These are phyloP conservation scores for Zeugodacus cucurbitae DNA, from an alignment of 1,140 invertebrate genomes.

Conservation along the genomic window DNA sequence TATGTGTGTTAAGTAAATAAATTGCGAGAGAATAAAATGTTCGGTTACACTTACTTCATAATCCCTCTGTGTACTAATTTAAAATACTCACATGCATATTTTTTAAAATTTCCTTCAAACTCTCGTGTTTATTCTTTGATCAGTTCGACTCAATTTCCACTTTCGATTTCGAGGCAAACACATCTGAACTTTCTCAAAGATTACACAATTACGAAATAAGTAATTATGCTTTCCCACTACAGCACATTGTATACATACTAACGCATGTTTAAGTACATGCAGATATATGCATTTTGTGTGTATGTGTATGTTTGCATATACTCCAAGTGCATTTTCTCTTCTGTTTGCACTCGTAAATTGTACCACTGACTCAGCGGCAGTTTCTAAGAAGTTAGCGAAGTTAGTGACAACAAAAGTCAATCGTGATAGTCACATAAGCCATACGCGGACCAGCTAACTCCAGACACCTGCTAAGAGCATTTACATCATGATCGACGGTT, in stretches of 20 bases:
- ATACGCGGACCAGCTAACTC: background rate
- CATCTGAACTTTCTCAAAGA: constrained; percentile 6
- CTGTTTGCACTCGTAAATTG: background rate
- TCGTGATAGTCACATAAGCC: background rate
- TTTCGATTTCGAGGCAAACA: background rate
- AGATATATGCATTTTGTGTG: background rate
- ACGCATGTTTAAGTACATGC: background rate
- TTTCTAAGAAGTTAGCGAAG: background rate
- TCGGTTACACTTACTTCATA: too few relatives aligned
- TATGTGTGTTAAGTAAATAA: too few relatives aligned
- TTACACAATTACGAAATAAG: background rate
- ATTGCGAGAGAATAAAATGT: too few relatives aligned
- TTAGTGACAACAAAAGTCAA: background rate
- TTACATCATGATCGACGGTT: background rate
- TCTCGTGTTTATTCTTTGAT: background rate
- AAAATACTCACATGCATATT: too few relatives aligned
- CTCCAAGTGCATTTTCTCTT: background rate
- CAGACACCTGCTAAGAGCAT: background rate
- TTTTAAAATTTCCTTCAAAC: too few relatives aligned
- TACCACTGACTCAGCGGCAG: background rate
- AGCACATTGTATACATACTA: background rate
- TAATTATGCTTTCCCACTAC: background rate
- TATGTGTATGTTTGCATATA: too few relatives aligned
- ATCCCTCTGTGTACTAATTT: too few relatives aligned
- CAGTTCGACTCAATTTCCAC: background rate